Conservation (phyloP, 1,140 invertebrate species). For the Drosophila sp. region DNA sequence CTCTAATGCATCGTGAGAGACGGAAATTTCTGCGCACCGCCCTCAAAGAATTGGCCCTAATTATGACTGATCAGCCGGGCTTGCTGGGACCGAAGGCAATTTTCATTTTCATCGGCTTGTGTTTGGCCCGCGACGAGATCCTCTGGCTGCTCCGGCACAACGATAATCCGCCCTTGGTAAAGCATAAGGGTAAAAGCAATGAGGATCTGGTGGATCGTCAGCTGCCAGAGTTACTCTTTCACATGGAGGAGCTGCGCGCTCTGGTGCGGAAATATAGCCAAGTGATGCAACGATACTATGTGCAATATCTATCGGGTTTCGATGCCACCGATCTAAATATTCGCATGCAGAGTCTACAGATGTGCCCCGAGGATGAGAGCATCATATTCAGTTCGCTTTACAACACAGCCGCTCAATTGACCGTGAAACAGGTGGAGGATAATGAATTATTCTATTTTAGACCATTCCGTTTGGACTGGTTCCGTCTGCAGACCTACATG, state of each 20-base stretch:
- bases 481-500: constrained; percentile 97
- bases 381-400: constrained; percentile 96
- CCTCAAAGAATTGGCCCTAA: constrained; percentile 96
- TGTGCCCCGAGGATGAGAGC: constrained; percentile 97
- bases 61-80: constrained; percentile 98
- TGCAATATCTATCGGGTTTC: constrained; percentile 97
- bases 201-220: constrained; percentile 97
- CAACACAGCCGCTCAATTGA: constrained; percentile 93
- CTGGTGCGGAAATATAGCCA: constrained; percentile 97
- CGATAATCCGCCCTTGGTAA: constrained; percentile 95
- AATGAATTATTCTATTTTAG: constrained; percentile 98
- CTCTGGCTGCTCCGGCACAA: constrained; percentile 98
- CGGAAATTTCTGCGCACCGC: constrained; percentile 98
- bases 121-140: constrained; percentile 97
- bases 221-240: constrained; percentile 98
- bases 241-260: constrained; percentile 98
- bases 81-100: constrained; percentile 98
- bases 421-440: constrained; percentile 98
- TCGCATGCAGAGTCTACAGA: constrained; percentile 93
- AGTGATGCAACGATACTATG: constrained; percentile 98
- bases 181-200: constrained; percentile 91
- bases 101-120: constrained; percentile 97
- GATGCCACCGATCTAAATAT: constrained; percentile 97
- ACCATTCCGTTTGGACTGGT: constrained; percentile 98
- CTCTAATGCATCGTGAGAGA: constrained; percentile 95